phyloP scores from a whole-genome alignment of 2,888 invertebrate species.

The Teinopalpus imperialis region DNA sequence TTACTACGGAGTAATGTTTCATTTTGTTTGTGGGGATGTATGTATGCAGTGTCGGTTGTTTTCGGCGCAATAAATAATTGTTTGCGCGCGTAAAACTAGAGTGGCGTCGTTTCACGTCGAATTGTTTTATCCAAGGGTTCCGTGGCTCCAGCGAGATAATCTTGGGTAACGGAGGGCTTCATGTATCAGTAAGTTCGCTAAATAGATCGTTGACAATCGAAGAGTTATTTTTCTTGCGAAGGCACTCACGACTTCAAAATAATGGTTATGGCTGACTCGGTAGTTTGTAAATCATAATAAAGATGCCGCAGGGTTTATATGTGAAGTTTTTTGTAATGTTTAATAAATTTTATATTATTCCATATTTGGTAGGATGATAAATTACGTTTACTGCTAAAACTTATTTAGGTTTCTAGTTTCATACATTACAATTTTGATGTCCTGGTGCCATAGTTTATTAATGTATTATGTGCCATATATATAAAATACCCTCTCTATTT shows the following conservation, averaged over 20 bases:
- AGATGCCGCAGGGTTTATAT: neutral
- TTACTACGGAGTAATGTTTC: constrained; percentile 38
- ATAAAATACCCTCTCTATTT: too few relatives aligned
- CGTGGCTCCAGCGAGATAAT: constrained; percentile 54
- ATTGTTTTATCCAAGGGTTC: constrained; percentile 56
- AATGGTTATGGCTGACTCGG: neutral
- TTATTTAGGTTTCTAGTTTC: too few relatives aligned
- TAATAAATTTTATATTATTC: too few relatives aligned
- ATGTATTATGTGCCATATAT: too few relatives aligned
- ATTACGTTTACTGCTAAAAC: too few relatives aligned
- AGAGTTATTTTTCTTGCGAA: neutral
- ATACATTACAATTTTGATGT: too few relatives aligned
- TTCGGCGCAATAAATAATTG: constrained; percentile 78
- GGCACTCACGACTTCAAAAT: neutral
- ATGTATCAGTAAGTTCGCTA: constrained; percentile 35
- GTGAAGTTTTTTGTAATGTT: neutral
- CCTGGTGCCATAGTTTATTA: too few relatives aligned
- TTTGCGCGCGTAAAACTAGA: constrained; percentile 76
- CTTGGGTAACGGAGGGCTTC: constrained; percentile 59
- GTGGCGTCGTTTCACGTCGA: constrained; percentile 49
- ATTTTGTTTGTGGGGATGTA: constrained; percentile 37
- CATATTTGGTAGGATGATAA: too few relatives aligned
- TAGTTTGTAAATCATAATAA: neutral
- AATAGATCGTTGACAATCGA: constrained; percentile 9
- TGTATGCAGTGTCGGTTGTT: constrained; percentile 58